Base-by-base conservation (phyloP, 2,888 invertebrate species). In the Caradrina kadenii region DNA sequence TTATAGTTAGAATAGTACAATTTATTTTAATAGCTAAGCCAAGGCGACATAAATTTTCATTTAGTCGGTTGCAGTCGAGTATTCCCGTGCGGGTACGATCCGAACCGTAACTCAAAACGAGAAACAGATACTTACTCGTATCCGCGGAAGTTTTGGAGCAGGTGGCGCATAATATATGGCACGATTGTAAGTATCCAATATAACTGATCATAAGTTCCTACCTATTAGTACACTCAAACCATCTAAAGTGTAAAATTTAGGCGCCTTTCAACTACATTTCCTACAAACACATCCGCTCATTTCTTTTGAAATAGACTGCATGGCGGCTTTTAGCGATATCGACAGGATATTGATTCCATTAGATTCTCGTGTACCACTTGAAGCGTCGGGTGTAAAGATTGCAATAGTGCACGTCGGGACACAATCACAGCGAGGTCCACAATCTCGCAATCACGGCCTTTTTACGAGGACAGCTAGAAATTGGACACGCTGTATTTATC, bases 1-100 rank as follows among this genome's bases (percentile, higher is more conserved):
- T 72, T 75, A 79, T 78, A 80, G 71, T 79, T 75, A 53, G 69
- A 77, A 71, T 76, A 79, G 78, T 67, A 74, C 69, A 82, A 86
- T 87, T 86, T 86, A 85, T 87, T 84, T 78, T 73, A 82, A 79
- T 80, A 73, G 80, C 71, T 82, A 83, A 85, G 85, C 84, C 82
- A 87, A 87, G 82, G 82, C 80, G 87, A 85, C 87, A 92, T 93
- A 93, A 92, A 93, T 93, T 91, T 91, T 86, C 89, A 91, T 93
- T 91, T 90, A 89, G 89, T 87, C 86, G 84, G 88, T 89, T 87
- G 88, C 89, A 87, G 86, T 87, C 65, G 73, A 68, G 71, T 85
- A 86, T 88, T 89, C 90, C 88, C 87, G 86, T 85, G 77, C 71
- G 79, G 70, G 67, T 48, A 50, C 58, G 70, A 83, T 71, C 74